phyloP scores from a whole-genome alignment of 2,113 vertebrate species.

The Myodes glareolus region DNA sequence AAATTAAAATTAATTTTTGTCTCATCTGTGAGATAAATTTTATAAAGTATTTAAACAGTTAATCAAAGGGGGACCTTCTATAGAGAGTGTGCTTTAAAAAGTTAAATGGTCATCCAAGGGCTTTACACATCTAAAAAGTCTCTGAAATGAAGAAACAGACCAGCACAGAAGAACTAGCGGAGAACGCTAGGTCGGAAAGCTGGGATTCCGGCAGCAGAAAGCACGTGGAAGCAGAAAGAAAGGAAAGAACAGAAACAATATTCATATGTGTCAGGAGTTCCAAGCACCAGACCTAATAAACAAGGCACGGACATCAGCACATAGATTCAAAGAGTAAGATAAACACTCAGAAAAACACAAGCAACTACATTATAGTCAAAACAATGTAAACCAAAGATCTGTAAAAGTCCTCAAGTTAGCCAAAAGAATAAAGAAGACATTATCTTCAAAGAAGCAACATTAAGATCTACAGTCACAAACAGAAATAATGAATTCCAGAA shows the following conservation, averaged over 20 bases:
- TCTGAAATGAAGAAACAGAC: neutral
- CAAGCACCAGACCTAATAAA: neutral
- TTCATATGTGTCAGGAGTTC: neutral
- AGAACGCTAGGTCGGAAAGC: neutral
- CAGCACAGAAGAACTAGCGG: neutral
- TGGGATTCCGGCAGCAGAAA: neutral
- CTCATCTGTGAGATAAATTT: no score
- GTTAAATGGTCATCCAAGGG: neutral
- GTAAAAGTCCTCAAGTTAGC: neutral
- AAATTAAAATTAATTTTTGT: no score
- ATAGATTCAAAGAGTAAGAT: neutral
- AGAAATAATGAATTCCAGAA: neutral
- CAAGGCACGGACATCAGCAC: neutral
- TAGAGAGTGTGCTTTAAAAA: neutral
- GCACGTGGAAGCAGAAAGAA: neutral
- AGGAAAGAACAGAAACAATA: neutral
- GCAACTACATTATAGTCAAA: neutral
- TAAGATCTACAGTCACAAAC: neutral
- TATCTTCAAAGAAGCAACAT: constrained; percentile 16
- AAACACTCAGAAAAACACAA: neutral
- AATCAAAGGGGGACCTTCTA: neutral
- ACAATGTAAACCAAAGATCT: neutral
- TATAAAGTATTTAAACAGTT: neutral
- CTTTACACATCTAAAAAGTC: neutral
- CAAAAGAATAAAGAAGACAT: neutral